Base-by-base conservation (phyloP, 2,113 vertebrate species). In the Heterochromis multidens region DNA sequence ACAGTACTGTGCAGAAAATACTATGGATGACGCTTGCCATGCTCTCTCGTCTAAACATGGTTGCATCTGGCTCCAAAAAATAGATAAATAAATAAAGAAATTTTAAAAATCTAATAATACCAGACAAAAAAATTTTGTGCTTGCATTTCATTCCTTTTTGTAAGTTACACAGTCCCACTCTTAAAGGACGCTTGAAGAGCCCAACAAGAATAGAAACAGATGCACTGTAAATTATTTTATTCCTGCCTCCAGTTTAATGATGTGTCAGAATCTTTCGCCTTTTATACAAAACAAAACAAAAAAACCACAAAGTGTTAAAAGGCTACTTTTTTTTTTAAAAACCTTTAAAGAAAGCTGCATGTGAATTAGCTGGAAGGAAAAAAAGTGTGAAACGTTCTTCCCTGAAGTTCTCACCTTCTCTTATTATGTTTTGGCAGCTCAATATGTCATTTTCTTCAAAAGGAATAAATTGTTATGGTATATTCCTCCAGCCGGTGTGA, bases 391-490 rank as follows among this genome's bases (percentile, higher is more conserved):
- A 89, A 80, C 6, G 11, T 7, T 85, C 31, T 85, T 82, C 49
- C 46, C 46, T 31, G 17, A 17, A 54, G 70, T 72, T 86, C 40
- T 80, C 79, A 65, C 61, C 43, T 87, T 67, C 40, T 70, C 43
- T 85, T 80, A 91, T 93, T 82, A 3, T 74, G 67, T 52, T 74
- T 58, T 43, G 37, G 79, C 85, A 67, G 58, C 87, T 88, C 65
- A 49, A 63, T 65, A 40, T 43, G 65, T 63, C 58, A 67, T 70
- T 57, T 88, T 83, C 79, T 85, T 79, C 54, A 76, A 86, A 91
- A 79, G 65, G 87, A 86, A 70, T 80, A 85, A 93, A 59, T 85
- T 88, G 83, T 81, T 83, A 35, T 29, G n/a, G 52, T 82, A 43
- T 54, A 78, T 90, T 83, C 79, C 72, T 88, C 62, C 43, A 37